Evolutionary conservation across 2,113 vertebrate species (phyloP), one percentile per base, ranked within the genome.

Genomic region (Mionectes macconnelli): DNA sequence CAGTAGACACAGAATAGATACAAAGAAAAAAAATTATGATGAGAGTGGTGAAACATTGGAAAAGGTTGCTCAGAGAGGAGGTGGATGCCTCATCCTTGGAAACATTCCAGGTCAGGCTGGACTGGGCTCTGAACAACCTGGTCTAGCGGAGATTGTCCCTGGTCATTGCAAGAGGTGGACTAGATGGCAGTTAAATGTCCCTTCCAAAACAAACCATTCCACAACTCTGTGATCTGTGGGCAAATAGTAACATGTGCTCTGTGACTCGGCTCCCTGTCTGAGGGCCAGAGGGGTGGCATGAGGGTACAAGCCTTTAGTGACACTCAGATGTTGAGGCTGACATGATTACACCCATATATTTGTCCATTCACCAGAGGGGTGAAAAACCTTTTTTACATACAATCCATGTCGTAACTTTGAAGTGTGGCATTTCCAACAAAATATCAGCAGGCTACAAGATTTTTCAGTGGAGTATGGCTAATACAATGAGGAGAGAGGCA

Each of bases 201-300:
- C 18, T 55, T 69, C 63, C 47, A 35, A 31, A 16, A 83, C 17
- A 68, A 76, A 47, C 10, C 7, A 28, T 12, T 49, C 72, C 69
- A 24, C 3, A 6, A 27, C 25, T 63, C 18, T 44, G 3, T 39
- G 45, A 24, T 18, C 28, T 30, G 19, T 70, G 35, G 62, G 53
- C 20, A 20, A 45, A 25, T 55, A 1, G 1, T 10, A 83, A 42
- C 30, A 18, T 0, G 0, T 66, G 42, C 13, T 1, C 56, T 9
- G 25, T 1, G 6, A 23, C 30, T 89, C 63, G 45, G 39, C 4
- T 82, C 5, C 31, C 17, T 0, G 0, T 25, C 44, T 64, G 39
- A 59, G 63, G 44, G n/a, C 22, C 59, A 77, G 63, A 50, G 24
- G 6, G 35, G 9, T 18, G 22, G 10, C 10, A 12, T 6, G 27